Evolutionary conservation across 2,888 invertebrate genomes (phyloP).

Genomic region (Tetrapedia diversipes): DNA sequence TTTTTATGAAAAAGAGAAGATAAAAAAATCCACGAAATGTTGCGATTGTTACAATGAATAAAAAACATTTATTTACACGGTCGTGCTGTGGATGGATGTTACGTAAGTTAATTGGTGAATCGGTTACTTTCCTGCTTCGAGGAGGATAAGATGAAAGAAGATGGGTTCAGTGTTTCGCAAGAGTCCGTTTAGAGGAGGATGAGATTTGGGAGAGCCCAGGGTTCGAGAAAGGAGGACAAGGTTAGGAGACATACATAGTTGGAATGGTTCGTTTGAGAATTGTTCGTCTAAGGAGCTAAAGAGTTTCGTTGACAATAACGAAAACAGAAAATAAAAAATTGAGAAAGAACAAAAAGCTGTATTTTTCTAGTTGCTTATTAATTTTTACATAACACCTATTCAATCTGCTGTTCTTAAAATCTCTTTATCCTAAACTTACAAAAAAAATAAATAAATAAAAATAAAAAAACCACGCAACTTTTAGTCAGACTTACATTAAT

Average conservation of each 20-base stretch:
- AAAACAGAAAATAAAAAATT: neutral
- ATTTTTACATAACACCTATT: no score
- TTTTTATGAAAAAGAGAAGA: neutral
- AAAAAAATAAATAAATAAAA: no score
- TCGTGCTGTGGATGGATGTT: slow-evolving; percentile 2
- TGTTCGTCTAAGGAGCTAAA: neutral
- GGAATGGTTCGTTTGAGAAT: neutral
- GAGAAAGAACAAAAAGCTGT: neutral
- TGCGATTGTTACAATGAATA: neutral
- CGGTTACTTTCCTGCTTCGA: neutral
- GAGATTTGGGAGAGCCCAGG: slow-evolving; percentile 7
- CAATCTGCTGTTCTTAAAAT: no score
- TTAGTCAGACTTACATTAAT: no score
- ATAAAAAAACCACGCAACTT: no score
- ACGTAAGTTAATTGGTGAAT: slow-evolving; percentile 22
- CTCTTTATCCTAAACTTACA: no score
- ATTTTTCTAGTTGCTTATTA: no score
- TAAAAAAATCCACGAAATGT: neutral
- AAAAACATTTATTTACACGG: no score
- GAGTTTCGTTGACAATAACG: neutral
- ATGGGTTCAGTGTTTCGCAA: slow-evolving; percentile 12
- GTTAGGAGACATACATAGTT: neutral
- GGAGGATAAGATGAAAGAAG: neutral
- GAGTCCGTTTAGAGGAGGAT: slow-evolving; percentile 22
- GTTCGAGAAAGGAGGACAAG: slow-evolving; percentile 22